phyloP scores from a whole-genome alignment of 2,888 invertebrate species.

The Papilio elwesi region DNA sequence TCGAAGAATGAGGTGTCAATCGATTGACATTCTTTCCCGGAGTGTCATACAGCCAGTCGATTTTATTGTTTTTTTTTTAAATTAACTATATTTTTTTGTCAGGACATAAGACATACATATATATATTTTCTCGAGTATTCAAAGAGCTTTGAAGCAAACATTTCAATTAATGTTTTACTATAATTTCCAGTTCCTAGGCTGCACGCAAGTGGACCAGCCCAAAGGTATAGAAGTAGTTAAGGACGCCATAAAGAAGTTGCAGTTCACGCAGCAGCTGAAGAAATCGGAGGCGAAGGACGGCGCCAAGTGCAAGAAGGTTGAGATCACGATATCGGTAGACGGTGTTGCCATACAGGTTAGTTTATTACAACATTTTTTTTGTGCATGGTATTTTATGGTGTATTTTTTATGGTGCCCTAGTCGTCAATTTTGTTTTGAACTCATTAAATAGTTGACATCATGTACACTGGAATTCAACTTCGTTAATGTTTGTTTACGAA shows the following conservation, averaged over 20 bases:
- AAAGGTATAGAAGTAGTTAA: constrained; percentile 99
- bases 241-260: constrained; percentile 97
- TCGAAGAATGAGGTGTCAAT: too few relatives aligned
- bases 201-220: constrained; percentile 96
- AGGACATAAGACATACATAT: too few relatives aligned
- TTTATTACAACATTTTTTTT: constrained; percentile 19
- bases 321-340: constrained; percentile 98
- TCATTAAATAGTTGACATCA: too few relatives aligned
- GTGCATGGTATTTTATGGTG: too few relatives aligned
- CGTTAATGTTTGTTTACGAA: too few relatives aligned
- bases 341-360: constrained; percentile 95
- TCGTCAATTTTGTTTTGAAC: too few relatives aligned
- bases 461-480: too few relatives aligned
- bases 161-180: neutral
- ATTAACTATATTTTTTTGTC: too few relatives aligned
- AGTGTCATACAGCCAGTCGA: too few relatives aligned
- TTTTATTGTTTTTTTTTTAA: too few relatives aligned
- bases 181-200: constrained; percentile 92
- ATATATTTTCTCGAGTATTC: neutral
- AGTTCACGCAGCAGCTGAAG: constrained; percentile 96
- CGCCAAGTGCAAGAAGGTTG: constrained; percentile 95
- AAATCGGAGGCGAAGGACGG: constrained; percentile 96
- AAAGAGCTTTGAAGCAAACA: neutral
- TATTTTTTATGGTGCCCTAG: too few relatives aligned
- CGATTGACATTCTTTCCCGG: too few relatives aligned